Conservation (phyloP, 2,113 vertebrate genomes). For the Paradisaea rubra region DNA sequence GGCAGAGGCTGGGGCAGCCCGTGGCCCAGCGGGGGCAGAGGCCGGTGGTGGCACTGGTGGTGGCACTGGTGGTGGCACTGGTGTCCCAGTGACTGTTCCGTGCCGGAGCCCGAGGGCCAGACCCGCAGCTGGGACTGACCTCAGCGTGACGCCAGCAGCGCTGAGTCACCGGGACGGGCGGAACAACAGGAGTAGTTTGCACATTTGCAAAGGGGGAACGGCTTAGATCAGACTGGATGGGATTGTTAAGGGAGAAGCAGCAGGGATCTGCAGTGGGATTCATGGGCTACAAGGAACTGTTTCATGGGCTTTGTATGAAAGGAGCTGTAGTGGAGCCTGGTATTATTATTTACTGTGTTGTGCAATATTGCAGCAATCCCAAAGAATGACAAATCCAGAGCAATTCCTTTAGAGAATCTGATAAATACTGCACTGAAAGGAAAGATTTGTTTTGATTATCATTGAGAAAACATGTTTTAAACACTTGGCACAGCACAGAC, state of each 20-base stretch:
- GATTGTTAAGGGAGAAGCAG: neutral
- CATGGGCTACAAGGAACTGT: neutral
- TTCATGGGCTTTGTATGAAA: neutral
- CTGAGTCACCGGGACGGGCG: conserved; percentile 8
- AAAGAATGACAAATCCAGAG: neutral
- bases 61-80: too few species aligned
- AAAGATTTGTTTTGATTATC: neutral
- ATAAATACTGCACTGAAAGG: neutral
- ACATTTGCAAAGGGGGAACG: neutral
- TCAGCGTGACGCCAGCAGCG: conserved; percentile 17
- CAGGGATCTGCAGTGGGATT: neutral
- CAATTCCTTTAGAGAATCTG: neutral
- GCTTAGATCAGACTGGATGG: neutral
- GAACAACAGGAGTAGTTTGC: neutral
- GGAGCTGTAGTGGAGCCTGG: neutral
- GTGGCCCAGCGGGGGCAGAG: neutral
- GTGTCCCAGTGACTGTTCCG: neutral
- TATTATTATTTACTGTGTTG: neutral
- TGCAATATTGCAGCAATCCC: neutral
- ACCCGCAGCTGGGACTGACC: neutral
- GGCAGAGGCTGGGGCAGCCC: neutral
- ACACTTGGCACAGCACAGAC: neutral
- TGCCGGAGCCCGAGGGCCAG: neutral
- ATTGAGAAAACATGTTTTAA: neutral
- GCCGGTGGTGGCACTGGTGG: neutral